A percentile compares a stretch with the other conserved stretches of the same genome.
phyloP scores from a whole-genome alignment of 2,888 invertebrate species.

The Galerucella pusilla region DNA sequence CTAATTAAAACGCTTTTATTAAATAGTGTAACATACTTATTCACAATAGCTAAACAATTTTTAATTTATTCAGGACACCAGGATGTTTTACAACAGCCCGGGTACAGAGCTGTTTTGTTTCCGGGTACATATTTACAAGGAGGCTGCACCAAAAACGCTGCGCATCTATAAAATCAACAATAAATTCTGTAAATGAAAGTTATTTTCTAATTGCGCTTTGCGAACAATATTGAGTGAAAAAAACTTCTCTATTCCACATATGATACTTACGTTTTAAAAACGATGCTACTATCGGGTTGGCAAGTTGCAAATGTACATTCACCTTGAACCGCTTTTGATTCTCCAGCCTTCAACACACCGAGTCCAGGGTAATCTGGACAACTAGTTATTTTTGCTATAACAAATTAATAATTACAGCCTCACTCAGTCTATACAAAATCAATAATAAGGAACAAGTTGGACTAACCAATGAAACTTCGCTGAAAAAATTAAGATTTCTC shows the following conservation, averaged over 20 bases:
- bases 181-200: neutral
- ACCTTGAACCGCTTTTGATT: neutral
- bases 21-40: no score
- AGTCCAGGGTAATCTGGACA: neutral
- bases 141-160: neutral
- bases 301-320: conserved; percentile 3
- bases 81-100: neutral
- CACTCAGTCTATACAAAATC: no score
- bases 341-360: conserved; percentile 1
- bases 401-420: no score
- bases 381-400: neutral
- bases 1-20: no score
- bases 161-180: neutral
- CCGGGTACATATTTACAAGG: neutral
- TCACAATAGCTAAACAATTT: no score
- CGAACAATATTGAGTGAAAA: no score
- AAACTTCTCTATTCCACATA: neutral
- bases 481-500: no score
- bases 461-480: no score
- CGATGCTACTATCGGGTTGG: neutral
- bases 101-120: neutral
- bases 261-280: neutral
- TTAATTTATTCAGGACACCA: neutral
- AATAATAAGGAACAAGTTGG: no score
- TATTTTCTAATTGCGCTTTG: no score